A percentile compares a stretch with the other conserved stretches of the same genome.
These are phyloP conservation scores for Panorpa germanica DNA, from an alignment of 2,888 invertebrate species.

Conservation along the genomic window DNA sequence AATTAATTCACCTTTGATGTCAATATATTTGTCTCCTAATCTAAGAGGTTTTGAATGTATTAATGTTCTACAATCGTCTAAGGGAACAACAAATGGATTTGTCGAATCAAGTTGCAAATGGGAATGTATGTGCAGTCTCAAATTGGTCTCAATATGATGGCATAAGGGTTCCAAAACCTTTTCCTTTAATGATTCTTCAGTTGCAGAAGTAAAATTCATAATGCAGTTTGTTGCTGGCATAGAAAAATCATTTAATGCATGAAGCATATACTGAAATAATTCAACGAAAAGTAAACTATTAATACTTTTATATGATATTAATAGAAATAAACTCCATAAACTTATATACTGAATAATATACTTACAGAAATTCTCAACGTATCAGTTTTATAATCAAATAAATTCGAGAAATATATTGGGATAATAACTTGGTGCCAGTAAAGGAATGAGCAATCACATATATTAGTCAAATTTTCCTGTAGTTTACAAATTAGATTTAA, in stretches of 20 bases:
- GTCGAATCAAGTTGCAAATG: slow-evolving; percentile 61
- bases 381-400: slow-evolving; percentile 46
- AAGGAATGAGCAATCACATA: slow-evolving; percentile 58
- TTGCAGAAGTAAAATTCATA: slow-evolving; percentile 12
- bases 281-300: slow-evolving; percentile 9
- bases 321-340: slow-evolving; percentile 13
- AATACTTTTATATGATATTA: slow-evolving; percentile 14
- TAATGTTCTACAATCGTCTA: slow-evolving; percentile 42
- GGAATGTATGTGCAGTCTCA: slow-evolving; percentile 80
- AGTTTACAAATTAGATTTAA: slow-evolving; percentile 43
- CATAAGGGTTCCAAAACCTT: slow-evolving; percentile 53
- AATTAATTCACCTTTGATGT: slow-evolving; percentile 32
- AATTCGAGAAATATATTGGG: slow-evolving; percentile 54
- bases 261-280: slow-evolving; percentile 27
- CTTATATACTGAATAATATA: slow-evolving; percentile 8
- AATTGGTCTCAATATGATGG: slow-evolving; percentile 77
- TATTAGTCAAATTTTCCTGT: slow-evolving; percentile 31
- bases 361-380: slow-evolving; percentile 37
- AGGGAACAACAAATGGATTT: slow-evolving; percentile 48
- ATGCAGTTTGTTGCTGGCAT: slow-evolving; percentile 11
- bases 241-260: slow-evolving; percentile 28
- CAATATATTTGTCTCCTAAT: slow-evolving; percentile 34
- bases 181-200: slow-evolving; percentile 25
- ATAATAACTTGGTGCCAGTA: slow-evolving; percentile 66
- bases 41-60: slow-evolving; percentile 35